Percentiles rank a stretch among this genome's conserved stretches.
phyloP scores from a whole-genome alignment of 2,797 vertebrate genomes.

The Vultur gryphus region DNA sequence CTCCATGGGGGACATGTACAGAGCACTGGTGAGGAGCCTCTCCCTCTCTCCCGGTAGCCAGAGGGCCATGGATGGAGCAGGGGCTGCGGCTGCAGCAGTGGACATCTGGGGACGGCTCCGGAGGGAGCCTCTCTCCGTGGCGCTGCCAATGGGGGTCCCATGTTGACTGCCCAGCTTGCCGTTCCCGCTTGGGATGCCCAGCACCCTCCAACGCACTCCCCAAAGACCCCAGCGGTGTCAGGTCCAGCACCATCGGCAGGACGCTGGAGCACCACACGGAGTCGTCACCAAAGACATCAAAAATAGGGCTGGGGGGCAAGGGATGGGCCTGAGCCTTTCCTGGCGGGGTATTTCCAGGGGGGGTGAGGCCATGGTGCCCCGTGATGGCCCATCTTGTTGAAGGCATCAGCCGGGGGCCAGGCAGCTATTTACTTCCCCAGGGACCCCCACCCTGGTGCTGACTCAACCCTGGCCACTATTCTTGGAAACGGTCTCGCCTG shows the following conservation, averaged over 20 bases:
- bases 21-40: background rate
- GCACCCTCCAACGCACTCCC: accelerated
- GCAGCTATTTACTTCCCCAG: accelerated
- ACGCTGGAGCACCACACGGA: accelerated
- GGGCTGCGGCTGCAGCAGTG: too few species aligned
- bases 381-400: background rate
- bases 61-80: background rate
- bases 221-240: background rate
- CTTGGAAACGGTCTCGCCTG: background rate
- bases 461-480: background rate
- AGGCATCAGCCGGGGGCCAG: accelerated
- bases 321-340: background rate
- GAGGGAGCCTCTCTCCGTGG: background rate
- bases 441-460: accelerated
- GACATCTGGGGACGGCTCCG: background rate
- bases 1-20: accelerated
- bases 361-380: background rate
- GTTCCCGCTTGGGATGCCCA: background rate
- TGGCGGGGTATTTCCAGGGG: background rate
- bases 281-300: background rate
- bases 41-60: accelerated
- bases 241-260: background rate
- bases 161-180: accelerated
- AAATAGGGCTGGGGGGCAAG: background rate
- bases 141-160: accelerated